These are phyloP conservation scores for Cetoscarus ocellatus DNA, from an alignment of 2,797 vertebrate genomes.

Conservation along the genomic window DNA sequence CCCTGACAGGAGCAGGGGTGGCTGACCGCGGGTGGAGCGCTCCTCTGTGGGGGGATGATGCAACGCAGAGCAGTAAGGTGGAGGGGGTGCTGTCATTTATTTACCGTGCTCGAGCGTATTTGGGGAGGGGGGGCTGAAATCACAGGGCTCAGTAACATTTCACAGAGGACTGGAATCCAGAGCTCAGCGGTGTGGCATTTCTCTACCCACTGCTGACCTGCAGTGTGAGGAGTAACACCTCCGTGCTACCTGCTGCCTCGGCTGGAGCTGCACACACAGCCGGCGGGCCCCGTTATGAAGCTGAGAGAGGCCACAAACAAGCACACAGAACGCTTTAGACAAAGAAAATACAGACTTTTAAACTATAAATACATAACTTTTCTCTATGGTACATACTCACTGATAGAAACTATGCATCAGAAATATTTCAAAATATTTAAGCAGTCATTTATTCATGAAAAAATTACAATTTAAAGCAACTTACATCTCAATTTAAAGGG, in stretches of 20 bases:
- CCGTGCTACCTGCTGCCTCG: constrained; percentile 84
- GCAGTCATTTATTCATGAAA: too few relatives aligned
- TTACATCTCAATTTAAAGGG: too few relatives aligned
- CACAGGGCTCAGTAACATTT: constrained; percentile 82
- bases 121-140: constrained; percentile 55
- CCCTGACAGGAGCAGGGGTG: constrained; percentile 64
- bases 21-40: constrained; percentile 71
- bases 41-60: constrained; percentile 73
- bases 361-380: neutral
- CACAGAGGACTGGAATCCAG: constrained; percentile 79
- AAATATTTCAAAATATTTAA: too few relatives aligned
- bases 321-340: constrained; percentile 6
- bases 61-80: constrained; percentile 51
- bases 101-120: constrained; percentile 56
- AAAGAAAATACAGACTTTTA: constrained; percentile 16
- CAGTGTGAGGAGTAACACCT: constrained; percentile 80
- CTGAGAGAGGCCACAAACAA: constrained; percentile 18
- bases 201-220: constrained; percentile 79
- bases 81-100: constrained; percentile 70
- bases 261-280: constrained; percentile 60
- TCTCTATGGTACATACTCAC: neutral
- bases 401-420: too few relatives aligned
- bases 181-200: constrained; percentile 86
- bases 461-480: too few relatives aligned
- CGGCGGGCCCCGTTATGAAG: constrained; percentile 39